Evolutionary conservation across 1,140 invertebrate species (phyloP).

Genomic region (Brachionus koreanus): DNA sequence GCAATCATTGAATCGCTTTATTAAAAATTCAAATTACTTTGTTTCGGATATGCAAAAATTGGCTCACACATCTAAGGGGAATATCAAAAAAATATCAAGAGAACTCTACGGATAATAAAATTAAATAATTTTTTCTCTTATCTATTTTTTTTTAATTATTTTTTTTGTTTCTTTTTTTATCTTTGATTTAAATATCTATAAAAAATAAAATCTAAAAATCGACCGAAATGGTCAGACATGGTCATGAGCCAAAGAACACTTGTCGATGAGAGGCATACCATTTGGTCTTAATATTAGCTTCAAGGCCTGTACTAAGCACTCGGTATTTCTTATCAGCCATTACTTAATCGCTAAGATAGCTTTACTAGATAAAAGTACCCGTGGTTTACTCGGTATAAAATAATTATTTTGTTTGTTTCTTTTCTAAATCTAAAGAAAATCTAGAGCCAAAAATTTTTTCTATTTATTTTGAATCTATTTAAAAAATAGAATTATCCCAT

Average conservation of each 20-base stretch:
- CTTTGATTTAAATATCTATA: constrained; percentile 18
- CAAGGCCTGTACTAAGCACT: background rate
- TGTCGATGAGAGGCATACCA: background rate
- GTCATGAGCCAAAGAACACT: background rate
- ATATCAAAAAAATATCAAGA: background rate
- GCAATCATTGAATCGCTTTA: background rate
- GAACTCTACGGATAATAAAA: constrained; percentile 21
- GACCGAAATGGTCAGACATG: background rate
- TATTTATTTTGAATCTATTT: background rate
- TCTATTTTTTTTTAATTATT: constrained; percentile 1
- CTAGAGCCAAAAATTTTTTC: background rate
- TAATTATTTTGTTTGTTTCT: background rate
- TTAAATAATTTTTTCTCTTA: constrained; percentile 28
- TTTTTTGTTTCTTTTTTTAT: background rate
- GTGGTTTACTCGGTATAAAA: background rate
- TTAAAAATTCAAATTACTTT: constrained; percentile 34
- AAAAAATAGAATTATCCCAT: background rate
- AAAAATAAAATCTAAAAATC: constrained; percentile 1
- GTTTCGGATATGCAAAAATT: background rate
- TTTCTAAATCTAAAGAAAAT: background rate
- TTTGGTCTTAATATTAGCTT: background rate
- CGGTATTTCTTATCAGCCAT: background rate
- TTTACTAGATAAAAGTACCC: background rate
- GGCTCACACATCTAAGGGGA: background rate
- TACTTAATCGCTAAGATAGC: background rate